phyloP scores from a whole-genome alignment of 2,113 vertebrate species.

The Galbula dea region DNA sequence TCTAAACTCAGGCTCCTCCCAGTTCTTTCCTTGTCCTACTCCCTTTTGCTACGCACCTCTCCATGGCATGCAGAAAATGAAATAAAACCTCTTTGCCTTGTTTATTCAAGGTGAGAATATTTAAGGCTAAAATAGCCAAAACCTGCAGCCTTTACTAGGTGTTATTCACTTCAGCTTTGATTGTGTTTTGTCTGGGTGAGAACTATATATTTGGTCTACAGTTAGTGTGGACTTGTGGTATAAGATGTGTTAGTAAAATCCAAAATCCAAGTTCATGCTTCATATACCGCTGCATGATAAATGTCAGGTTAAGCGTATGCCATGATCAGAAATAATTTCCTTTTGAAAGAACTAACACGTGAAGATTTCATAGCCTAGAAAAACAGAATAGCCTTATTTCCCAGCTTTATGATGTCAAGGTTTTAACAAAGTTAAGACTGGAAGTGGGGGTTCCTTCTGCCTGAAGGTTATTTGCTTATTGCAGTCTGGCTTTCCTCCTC shows the following conservation, averaged over 20 bases:
- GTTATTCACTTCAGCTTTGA: not conserved
- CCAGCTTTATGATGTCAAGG: not conserved
- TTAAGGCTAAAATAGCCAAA: not conserved
- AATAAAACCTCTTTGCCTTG: not conserved
- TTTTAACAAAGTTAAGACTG: not conserved
- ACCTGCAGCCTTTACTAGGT: not conserved
- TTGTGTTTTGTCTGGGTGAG: not conserved
- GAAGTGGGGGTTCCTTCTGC: not conserved
- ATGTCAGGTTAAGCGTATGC: constrained; percentile 41
- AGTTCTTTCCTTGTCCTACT: not conserved
- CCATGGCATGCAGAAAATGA: not conserved
- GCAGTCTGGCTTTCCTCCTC: not conserved
- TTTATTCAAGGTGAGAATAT: not conserved
- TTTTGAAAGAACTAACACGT: constrained; percentile 21
- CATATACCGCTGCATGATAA: not conserved
- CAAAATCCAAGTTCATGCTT: constrained; percentile 19
- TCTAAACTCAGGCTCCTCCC: not conserved
- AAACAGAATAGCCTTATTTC: not conserved
- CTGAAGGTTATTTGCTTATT: not conserved
- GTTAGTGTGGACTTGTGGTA: not conserved
- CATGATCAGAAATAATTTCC: constrained; percentile 5
- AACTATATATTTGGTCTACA: not conserved
- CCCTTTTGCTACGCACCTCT: not conserved
- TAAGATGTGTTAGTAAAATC: not conserved
- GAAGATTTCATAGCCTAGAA: constrained; percentile 33